A percentile compares a stretch with the other conserved stretches of the same genome.
Evolutionary conservation across 2,113 vertebrate species (phyloP).

Genomic region (Pituophis catenifer): DNA sequence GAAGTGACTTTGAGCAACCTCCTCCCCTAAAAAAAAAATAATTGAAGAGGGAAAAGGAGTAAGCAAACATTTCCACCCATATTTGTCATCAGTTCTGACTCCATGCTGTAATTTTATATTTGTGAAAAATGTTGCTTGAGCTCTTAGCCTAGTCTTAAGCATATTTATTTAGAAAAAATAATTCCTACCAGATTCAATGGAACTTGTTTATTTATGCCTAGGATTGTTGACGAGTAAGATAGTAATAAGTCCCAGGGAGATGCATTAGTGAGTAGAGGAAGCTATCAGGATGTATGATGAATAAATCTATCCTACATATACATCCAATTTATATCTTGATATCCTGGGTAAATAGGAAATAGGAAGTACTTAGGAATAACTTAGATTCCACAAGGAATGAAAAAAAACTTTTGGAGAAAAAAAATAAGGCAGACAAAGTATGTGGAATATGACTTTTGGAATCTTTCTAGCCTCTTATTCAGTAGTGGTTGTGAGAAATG

Average conservation of each 20-base stretch:
- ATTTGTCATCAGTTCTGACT: not conserved
- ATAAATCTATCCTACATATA: constrained; percentile 38
- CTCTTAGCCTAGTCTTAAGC: not conserved
- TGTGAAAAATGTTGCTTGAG: not conserved
- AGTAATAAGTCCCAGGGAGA: constrained; percentile 32
- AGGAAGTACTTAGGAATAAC: constrained; percentile 26
- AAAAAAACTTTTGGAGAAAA: constrained; percentile 12
- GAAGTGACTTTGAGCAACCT: not conserved
- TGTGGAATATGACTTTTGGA: not conserved
- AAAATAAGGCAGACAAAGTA: not conserved
- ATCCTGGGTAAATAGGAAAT: not conserved
- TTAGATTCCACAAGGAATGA: constrained; percentile 33
- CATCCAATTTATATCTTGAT: constrained; percentile 30
- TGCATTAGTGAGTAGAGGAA: constrained; percentile 47
- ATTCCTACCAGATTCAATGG: not conserved
- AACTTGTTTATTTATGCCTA: not conserved
- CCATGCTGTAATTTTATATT: not conserved
- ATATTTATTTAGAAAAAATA: not conserved
- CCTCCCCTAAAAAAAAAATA: not conserved
- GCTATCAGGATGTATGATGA: constrained; percentile 31
- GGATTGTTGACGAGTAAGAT: constrained; percentile 21
- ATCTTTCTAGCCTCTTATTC: not conserved
- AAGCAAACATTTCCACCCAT: not conserved
- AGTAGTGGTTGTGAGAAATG: not conserved
- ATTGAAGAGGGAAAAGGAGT: no score